Base-by-base conservation (phyloP, 2,888 invertebrate species). In the Timema cristinae region DNA sequence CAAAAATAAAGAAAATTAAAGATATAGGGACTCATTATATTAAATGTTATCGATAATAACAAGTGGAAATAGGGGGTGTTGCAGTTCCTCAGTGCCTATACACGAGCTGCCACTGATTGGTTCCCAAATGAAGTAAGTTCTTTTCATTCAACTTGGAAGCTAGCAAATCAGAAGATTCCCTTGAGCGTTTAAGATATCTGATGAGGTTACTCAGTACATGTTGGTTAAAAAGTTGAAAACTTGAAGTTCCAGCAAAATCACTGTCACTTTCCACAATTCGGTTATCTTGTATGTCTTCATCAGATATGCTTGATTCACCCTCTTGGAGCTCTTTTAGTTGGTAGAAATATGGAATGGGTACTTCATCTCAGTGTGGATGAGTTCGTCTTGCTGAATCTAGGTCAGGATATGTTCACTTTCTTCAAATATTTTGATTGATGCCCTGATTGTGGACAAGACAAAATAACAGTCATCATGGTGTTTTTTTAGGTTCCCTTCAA, bases 211-310 rank as follows among this genome's bases (percentile, higher is more conserved):
- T n/a, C n/a, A 59, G 59, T 59, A 5, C 8, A 59, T n/a, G 15
- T 59, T 59, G 1, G 56, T 56, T 15, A 16, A 6, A 56, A 56
- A 6, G n/a, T 56, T 2, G 7, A 13, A 13, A 16, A 56, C 56
- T 56, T 56, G 56, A 56, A 56, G 56, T 56, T 56, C 56, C 56
- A 15, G 11, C 56, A 56, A 56, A 56, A 15, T 56, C 56, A 56
- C 1, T 16, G 16, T 16, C 54, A 52, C 54, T 52, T 11, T 52
- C 2, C 54, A 13, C 5, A 52, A 13, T 56, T 6, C 16, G 15
- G 6, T 6, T 56, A 15, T 15, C 2, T 13, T 56, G n/a, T n/a
- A n/a, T 56, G 6, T 13, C 7, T 9, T 56, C n/a, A 56, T 13
- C 6, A 13, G 56, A 56, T 16, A 56, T 16, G 16, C 11, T 15